Percentiles rank a stretch among this genome's conserved stretches.
Conservation (phyloP, 2,113 vertebrate genomes). For the Petrocephalus zakoni region DNA sequence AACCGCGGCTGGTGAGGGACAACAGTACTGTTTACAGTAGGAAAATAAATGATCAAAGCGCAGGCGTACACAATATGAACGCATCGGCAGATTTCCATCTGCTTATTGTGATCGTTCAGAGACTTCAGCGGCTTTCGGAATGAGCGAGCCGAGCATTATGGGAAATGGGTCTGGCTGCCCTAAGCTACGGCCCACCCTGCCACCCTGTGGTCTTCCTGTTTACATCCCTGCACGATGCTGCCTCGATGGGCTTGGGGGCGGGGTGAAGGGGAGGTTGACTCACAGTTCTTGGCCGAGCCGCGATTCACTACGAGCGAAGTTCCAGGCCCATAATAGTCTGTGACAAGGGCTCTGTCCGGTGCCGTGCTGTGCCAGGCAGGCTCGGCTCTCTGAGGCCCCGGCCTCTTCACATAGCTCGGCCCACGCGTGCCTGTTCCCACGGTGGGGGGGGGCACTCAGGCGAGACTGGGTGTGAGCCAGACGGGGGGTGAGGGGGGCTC, state of each 20-base stretch:
- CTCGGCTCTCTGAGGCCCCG: neutral
- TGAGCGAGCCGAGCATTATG: neutral
- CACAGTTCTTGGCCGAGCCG: conserved; percentile 43
- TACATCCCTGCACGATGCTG: neutral
- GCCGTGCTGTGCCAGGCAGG: neutral
- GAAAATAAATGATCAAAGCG: neutral
- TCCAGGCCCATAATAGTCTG: conserved; percentile 54
- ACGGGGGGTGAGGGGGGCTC: conserved; percentile 1
- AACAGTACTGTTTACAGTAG: neutral
- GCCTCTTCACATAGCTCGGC: neutral
- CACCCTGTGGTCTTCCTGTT: neutral
- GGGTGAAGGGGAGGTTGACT: neutral
- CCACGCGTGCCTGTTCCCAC: neutral
- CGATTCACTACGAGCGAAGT: conserved; percentile 48
- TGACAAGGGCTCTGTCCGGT: conserved; percentile 16
- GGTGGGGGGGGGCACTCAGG: neutral
- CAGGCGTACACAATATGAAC: neutral
- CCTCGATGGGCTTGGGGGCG: neutral
- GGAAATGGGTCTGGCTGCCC: neutral
- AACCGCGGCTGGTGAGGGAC: neutral
- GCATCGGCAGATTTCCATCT: neutral
- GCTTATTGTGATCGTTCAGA: neutral
- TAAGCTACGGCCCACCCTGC: neutral
- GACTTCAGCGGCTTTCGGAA: neutral
- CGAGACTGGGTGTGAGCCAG: neutral